Evolutionary conservation across 2,888 invertebrate genomes (phyloP).

Genomic region (Pomacea canaliculata): DNA sequence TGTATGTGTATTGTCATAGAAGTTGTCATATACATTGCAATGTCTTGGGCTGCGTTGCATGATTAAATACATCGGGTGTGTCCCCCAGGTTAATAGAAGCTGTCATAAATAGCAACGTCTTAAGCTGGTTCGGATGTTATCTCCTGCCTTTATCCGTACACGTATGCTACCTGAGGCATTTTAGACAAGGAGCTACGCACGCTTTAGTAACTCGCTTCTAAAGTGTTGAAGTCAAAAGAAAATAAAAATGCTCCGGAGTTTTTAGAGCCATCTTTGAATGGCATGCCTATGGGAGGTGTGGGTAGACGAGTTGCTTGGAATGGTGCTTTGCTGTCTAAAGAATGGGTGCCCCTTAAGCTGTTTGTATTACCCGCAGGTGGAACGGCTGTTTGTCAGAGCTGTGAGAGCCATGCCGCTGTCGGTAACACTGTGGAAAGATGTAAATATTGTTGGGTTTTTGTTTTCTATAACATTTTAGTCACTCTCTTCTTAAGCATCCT

Average conservation of each 20-base stretch:
- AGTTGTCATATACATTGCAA: too few relatives aligned
- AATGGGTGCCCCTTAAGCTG: constrained; percentile 1
- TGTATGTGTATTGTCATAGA: too few relatives aligned
- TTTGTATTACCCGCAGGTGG: constrained; percentile 46
- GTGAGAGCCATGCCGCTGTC: constrained; percentile 53
- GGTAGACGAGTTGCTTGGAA: not conserved
- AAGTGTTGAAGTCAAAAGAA: not conserved
- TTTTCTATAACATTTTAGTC: not conserved
- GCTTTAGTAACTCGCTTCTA: too few relatives aligned
- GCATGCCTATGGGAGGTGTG: not conserved
- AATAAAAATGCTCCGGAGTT: not conserved
- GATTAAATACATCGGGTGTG: too few relatives aligned
- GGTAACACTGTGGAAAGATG: constrained; percentile 63
- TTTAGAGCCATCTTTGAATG: not conserved
- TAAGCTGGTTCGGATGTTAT: too few relatives aligned
- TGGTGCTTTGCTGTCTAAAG: not conserved
- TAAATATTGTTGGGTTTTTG: constrained; percentile 35
- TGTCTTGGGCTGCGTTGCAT: too few relatives aligned
- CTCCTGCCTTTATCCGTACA: too few relatives aligned
- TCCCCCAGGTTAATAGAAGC: too few relatives aligned
- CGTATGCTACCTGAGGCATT: too few relatives aligned
- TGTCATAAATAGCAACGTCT: too few relatives aligned
- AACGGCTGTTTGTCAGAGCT: constrained; percentile 51
- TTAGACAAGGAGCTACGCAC: too few relatives aligned
- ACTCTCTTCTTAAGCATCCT: too few relatives aligned